phyloP scores from a whole-genome alignment of 2,888 invertebrate species.

The Yponomeuta malinellus region DNA sequence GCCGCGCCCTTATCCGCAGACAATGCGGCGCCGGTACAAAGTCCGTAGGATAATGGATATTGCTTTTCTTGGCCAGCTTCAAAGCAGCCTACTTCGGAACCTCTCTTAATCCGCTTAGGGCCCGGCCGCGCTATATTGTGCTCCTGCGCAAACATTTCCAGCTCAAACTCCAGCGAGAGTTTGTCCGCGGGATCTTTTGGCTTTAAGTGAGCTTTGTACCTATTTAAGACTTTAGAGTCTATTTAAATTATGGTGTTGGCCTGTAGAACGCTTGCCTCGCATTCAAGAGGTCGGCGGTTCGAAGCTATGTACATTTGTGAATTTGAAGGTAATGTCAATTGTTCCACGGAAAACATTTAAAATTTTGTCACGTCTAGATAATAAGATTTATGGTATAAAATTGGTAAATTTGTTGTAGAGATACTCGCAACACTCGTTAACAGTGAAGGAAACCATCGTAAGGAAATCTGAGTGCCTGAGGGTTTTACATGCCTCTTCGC shows the following conservation, averaged over 20 bases:
- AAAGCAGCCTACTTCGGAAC: constrained; percentile 70
- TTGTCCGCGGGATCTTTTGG: background rate
- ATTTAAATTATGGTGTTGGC: background rate
- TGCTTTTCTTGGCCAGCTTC: constrained; percentile 73
- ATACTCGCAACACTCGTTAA: too few relatives aligned
- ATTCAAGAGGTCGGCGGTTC: too few relatives aligned
- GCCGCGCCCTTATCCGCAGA: background rate
- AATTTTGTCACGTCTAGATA: too few relatives aligned
- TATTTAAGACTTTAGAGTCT: background rate
- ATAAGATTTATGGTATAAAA: too few relatives aligned
- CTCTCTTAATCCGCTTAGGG: constrained; percentile 69
- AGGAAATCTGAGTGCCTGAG: too few relatives aligned
- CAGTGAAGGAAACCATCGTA: too few relatives aligned
- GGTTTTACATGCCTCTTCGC: too few relatives aligned
- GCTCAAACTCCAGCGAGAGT: constrained; percentile 14
- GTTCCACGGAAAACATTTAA: too few relatives aligned
- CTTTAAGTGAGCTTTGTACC: background rate
- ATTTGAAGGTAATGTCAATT: too few relatives aligned
- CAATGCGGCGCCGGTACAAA: constrained; percentile 13
- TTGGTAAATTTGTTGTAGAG: too few relatives aligned
- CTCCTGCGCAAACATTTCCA: constrained; percentile 62
- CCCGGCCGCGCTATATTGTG: constrained; percentile 36
- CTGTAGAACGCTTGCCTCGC: background rate
- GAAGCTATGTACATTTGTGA: too few relatives aligned
- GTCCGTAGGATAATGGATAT: constrained; percentile 65